These are phyloP conservation scores for Sparus aurata DNA, from an alignment of 2,797 vertebrate species.

Conservation along the genomic window DNA sequence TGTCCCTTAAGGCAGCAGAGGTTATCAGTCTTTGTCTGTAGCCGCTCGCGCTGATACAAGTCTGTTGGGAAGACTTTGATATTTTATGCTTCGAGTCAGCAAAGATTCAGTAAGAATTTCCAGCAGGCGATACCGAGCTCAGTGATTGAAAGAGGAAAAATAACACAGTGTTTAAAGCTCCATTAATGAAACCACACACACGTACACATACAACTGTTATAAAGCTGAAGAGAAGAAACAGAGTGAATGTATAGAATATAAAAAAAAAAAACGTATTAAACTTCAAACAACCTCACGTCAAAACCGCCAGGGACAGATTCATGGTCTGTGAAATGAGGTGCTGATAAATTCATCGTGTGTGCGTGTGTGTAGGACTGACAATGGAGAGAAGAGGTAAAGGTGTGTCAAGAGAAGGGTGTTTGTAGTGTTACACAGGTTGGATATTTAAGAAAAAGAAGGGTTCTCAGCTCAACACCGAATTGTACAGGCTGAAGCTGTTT, in stretches of 20 bases:
- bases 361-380: not conserved
- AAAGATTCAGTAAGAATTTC: not conserved
- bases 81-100: not conserved
- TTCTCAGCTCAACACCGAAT: not conserved
- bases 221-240: constrained; percentile 4
- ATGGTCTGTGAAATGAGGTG: constrained; percentile 24
- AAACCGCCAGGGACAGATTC: not conserved
- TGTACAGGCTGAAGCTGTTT: not conserved
- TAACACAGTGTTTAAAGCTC: not conserved
- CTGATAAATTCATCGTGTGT: constrained; percentile 5
- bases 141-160: not conserved
- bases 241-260: constrained; percentile 1
- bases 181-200: constrained; percentile 16
- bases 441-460: not conserved
- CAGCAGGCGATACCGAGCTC: not conserved
- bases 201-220: not conserved
- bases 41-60: not conserved
- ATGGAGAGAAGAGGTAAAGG: not conserved
- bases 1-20: not conserved
- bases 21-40: not conserved
- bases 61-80: not conserved
- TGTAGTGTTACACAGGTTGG: too few relatives aligned
- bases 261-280: not conserved
- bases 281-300: constrained; percentile 8
- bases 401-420: not conserved